Percentiles rank a stretch among this genome's conserved stretches.
Conservation (phyloP, 2,888 invertebrate genomes). For the Calameuta pallipes region DNA sequence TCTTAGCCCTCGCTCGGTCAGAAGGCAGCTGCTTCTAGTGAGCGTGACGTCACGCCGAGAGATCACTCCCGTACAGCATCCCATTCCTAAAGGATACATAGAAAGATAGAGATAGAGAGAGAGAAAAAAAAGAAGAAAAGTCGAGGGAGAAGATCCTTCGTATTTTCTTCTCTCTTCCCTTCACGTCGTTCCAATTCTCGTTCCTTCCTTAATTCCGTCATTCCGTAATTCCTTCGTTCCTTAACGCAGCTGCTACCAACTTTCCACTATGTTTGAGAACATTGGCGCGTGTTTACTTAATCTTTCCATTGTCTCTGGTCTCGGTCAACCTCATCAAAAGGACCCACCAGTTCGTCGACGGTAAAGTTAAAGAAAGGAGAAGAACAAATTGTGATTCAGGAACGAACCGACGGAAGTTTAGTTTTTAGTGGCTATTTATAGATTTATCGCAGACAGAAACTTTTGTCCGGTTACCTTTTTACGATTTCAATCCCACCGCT, state of each 20-base stretch:
- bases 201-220: not conserved
- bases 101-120: not conserved
- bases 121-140: not conserved
- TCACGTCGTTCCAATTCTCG: not conserved
- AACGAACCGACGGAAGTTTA: not conserved
- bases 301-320: not conserved
- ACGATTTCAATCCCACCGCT: not conserved
- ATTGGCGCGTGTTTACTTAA: not conserved
- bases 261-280: not conserved
- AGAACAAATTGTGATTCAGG: not conserved
- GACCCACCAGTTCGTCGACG: not conserved
- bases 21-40: conserved; percentile 53
- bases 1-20: conserved; percentile 52
- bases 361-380: not conserved
- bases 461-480: not conserved
- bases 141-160: not conserved
- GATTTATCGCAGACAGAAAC: not conserved
- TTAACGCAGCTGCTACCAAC: not conserved
- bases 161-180: not conserved
- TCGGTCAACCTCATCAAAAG: not conserved
- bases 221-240: not conserved
- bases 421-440: not conserved
- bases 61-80: conserved; percentile 50
- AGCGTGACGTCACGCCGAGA: conserved; percentile 42
- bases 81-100: conserved; percentile 26